Evolutionary conservation across 2,113 vertebrate genomes (phyloP).

Genomic region (Otolemur garnettii): DNA sequence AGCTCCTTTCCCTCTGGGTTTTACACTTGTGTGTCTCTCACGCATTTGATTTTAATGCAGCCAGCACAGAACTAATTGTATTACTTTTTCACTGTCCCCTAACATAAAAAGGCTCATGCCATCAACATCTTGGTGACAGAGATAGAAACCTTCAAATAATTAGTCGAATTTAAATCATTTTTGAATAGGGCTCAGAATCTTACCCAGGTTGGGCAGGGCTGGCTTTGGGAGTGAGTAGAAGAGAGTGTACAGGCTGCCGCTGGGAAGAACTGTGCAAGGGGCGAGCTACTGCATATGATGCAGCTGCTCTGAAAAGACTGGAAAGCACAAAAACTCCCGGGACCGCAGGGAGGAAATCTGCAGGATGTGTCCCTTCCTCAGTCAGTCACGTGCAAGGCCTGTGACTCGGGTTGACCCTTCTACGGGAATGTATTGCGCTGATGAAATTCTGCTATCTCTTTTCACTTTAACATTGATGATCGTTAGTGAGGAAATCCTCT

Average conservation of each 20-base stretch:
- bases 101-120: neutral
- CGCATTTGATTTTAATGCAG: neutral
- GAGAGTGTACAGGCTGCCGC: accelerated
- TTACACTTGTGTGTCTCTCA: neutral
- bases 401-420: constrained; percentile 12
- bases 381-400: neutral
- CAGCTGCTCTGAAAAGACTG: neutral
- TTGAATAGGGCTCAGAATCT: neutral
- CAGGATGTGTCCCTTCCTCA: neutral
- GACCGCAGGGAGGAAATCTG: neutral
- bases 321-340: neutral
- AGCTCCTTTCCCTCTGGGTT: neutral
- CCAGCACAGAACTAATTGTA: neutral
- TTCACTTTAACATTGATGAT: constrained; percentile 24
- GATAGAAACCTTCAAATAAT: neutral
- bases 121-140: neutral
- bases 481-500: constrained; percentile 26
- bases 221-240: neutral
- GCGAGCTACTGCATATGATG: neutral
- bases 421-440: neutral
- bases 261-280: neutral
- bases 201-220: neutral
- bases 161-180: neutral
- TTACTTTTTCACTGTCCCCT: neutral
- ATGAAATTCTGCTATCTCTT: constrained; percentile 23